Conservation (phyloP, 2,113 vertebrate genomes). For the Phrynosoma blainvillii region DNA sequence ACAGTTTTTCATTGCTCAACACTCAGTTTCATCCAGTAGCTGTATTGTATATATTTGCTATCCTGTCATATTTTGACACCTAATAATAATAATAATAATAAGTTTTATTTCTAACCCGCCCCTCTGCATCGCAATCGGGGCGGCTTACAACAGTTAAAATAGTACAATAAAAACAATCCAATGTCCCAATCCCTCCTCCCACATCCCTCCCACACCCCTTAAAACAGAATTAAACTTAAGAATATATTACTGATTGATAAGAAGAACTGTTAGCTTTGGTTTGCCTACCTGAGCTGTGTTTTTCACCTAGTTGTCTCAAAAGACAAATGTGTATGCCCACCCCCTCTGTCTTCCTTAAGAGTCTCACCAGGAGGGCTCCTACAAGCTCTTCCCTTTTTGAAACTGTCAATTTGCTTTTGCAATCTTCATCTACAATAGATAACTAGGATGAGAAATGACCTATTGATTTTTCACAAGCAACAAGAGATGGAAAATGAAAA, state of each 20-base stretch:
- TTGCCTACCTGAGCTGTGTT: no score
- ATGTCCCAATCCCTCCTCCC: no score
- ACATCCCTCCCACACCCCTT: no score
- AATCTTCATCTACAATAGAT: not conserved
- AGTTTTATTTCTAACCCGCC: no score
- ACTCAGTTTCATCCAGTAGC: not conserved
- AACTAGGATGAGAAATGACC: not conserved
- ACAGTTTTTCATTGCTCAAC: not conserved
- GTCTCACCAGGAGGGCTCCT: no score
- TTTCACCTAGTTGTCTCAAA: no score
- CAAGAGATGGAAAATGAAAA: not conserved
- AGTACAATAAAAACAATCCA: no score
- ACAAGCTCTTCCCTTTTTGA: not conserved
- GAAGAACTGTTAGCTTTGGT: not conserved
- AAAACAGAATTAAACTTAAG: no score
- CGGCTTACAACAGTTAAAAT: no score
- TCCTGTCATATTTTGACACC: not conserved
- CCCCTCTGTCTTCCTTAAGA: not conserved
- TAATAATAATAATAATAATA: no score
- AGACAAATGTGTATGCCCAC: not conserved
- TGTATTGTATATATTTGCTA: not conserved
- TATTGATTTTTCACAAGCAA: not conserved
- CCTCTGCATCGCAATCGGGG: no score
- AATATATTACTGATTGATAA: not conserved
- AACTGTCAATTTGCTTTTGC: not conserved